Conservation (phyloP, 1,140 invertebrate genomes). For the Hirudo medicinalis region DNA sequence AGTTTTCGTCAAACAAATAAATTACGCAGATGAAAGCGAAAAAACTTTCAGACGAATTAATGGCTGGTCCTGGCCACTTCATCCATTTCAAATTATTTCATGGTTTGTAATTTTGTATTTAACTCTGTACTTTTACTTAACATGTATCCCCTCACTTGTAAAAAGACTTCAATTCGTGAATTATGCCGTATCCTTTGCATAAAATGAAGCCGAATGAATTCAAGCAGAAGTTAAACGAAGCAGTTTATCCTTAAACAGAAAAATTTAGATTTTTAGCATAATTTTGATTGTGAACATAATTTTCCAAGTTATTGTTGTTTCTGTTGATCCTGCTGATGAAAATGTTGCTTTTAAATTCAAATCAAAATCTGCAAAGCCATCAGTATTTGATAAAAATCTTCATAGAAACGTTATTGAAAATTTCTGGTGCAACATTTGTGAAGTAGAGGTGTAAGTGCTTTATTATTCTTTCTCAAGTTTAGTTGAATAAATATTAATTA, state of each 20-base stretch:
- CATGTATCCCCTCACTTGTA: constrained; percentile 9
- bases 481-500: background rate
- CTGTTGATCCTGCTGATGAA: constrained; percentile 70
- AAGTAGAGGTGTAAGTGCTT: constrained; percentile 21
- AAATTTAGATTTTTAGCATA: constrained; percentile 41
- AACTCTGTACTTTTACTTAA: constrained; percentile 15
- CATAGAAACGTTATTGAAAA: constrained; percentile 88
- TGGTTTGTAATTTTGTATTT: constrained; percentile 19
- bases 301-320: constrained; percentile 60
- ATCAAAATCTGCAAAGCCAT: constrained; percentile 44
- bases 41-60: constrained; percentile 17
- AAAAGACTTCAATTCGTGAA: constrained; percentile 3
- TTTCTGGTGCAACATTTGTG: constrained; percentile 78
- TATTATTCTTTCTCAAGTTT: background rate
- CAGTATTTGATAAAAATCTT: constrained; percentile 61
- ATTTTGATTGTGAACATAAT: constrained; percentile 54
- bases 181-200: constrained; percentile 19
- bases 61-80: constrained; percentile 22
- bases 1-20: background rate
- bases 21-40: constrained; percentile 1
- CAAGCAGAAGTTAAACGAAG: background rate
- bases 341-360: constrained; percentile 39
- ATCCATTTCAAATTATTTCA: constrained; percentile 21
- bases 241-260: background rate
- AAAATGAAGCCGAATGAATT: background rate